Evolutionary conservation across 2,113 vertebrate genomes (phyloP).

Genomic region (Cyprinus carpio): DNA sequence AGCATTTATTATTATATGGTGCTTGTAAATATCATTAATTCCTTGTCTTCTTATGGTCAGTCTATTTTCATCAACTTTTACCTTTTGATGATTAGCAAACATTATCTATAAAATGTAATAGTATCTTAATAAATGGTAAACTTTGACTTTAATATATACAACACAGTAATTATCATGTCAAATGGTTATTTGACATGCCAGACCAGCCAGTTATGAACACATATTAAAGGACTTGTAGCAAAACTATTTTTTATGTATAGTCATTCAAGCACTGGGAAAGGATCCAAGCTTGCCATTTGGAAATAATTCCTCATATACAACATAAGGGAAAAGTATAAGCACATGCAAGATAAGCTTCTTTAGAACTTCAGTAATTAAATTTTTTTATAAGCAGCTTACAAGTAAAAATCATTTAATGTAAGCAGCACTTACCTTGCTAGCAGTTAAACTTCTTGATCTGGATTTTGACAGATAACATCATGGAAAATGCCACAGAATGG

Average conservation of each 20-base stretch:
- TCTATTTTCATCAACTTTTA: background rate
- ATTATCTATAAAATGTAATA: background rate
- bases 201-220: background rate
- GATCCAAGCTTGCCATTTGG: background rate
- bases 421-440: background rate
- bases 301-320: background rate
- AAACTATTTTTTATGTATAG: background rate
- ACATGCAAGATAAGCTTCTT: conserved; percentile 27
- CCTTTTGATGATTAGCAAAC: background rate
- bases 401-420: background rate
- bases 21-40: background rate
- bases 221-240: background rate
- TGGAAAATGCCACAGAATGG: conserved; percentile 63
- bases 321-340: background rate
- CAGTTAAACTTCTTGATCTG: background rate
- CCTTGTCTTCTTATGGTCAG: background rate
- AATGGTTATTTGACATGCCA: background rate
- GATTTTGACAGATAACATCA: conserved; percentile 65
- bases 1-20: background rate
- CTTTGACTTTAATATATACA: background rate
- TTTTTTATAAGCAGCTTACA: conserved; percentile 22
- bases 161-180: background rate
- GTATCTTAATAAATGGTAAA: background rate
- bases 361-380: background rate
- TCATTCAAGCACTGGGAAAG: conserved; percentile 1